phyloP scores from a whole-genome alignment of 2,113 vertebrate genomes.

The Poeciliopsis retropinna region DNA sequence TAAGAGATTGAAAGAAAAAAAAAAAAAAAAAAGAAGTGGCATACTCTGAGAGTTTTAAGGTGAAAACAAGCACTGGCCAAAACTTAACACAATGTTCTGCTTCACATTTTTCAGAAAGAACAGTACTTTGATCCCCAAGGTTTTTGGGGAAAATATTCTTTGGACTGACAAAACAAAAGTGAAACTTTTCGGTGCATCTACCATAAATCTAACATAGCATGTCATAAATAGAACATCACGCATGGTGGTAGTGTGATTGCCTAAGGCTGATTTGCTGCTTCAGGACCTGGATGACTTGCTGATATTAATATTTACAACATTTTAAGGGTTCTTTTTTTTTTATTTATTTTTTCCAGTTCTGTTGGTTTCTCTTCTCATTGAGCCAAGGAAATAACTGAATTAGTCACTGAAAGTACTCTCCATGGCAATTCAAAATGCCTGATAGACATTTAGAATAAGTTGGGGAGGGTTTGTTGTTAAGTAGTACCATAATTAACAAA shows the following conservation, averaged over 20 bases:
- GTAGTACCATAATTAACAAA: not conserved
- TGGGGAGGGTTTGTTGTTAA: not conserved
- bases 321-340: too few relatives aligned
- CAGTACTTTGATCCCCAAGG: not conserved
- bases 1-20: not conserved
- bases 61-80: not conserved
- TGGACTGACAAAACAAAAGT: not conserved
- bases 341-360: too few relatives aligned
- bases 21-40: not conserved
- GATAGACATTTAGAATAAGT: not conserved
- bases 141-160: not conserved
- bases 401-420: not conserved
- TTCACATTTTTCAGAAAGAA: not conserved
- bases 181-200: not conserved
- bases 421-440: not conserved
- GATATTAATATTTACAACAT: too few relatives aligned
- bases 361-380: too few relatives aligned
- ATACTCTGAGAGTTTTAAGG: not conserved
- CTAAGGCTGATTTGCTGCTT: not conserved
- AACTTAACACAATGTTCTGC: not conserved
- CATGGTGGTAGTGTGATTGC: not conserved
- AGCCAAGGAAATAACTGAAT: too few relatives aligned
- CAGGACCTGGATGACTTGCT: not conserved
- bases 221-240: not conserved
- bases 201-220: not conserved